phyloP scores from a whole-genome alignment of 1,140 invertebrate genomes.

The Himalopsyche phryganea region DNA sequence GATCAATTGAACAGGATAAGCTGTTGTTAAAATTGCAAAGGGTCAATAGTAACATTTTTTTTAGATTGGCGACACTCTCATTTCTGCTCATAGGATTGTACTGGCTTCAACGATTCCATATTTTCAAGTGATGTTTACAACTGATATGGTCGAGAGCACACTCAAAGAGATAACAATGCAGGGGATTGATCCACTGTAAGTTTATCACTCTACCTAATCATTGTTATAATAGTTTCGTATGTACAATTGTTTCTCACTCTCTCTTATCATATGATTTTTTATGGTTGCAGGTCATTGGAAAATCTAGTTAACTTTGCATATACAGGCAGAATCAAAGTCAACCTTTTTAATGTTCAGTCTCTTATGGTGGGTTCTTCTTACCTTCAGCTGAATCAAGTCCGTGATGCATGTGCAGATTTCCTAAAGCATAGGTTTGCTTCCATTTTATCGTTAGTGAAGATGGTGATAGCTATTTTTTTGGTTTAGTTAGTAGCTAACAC shows the following conservation, averaged over 20 bases:
- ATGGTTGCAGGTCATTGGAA: constrained; percentile 69
- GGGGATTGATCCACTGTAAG: constrained; percentile 74
- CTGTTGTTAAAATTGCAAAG: too few species aligned
- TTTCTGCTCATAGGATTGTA: constrained; percentile 81
- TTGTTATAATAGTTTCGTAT: constrained; percentile 67
- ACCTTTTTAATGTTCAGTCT: constrained; percentile 78
- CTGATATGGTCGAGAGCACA: constrained; percentile 84
- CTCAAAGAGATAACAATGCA: constrained; percentile 80
- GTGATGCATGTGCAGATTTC: constrained; percentile 82
- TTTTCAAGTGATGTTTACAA: constrained; percentile 89
- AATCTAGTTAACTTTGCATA: constrained; percentile 86
- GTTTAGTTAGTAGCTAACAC: too few species aligned
- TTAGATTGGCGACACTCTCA: constrained; percentile 75
- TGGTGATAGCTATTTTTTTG: too few species aligned
- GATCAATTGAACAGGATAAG: too few species aligned
- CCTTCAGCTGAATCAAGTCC: constrained; percentile 75
- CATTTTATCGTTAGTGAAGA: too few species aligned
- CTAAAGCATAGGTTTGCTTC: constrained; percentile 61
- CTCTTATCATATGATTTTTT: too few species aligned
- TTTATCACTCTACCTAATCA: constrained; percentile 58
- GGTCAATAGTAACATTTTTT: too few species aligned
- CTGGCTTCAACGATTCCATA: constrained; percentile 86
- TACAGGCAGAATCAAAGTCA: constrained; percentile 74
- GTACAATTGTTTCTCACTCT: neutral
- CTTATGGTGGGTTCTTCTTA: constrained; percentile 87